A percentile compares a stretch with the other conserved stretches of the same genome.
Conservation (phyloP, 2,797 vertebrate genomes). For the Microctenopoma lineatum region DNA sequence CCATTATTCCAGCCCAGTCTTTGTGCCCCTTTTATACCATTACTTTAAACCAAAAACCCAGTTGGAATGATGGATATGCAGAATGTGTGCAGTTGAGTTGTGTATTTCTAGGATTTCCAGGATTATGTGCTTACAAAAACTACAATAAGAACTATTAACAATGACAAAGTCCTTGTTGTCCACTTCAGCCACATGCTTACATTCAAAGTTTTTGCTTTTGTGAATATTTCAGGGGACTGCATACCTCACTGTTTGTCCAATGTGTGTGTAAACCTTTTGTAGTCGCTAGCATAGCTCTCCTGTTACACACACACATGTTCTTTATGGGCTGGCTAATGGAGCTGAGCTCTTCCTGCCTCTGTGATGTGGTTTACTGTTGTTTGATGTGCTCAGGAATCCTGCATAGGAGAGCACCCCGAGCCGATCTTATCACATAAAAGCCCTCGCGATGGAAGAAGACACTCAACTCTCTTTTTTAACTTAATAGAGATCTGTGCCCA, state of each 20-base stretch:
- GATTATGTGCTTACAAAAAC: background rate
- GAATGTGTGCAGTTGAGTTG: conserved; percentile 44
- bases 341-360: conserved; percentile 78
- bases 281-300: conserved; percentile 70
- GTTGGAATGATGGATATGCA: conserved; percentile 62
- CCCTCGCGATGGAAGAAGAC: conserved; percentile 72
- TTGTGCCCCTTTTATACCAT: conserved; percentile 28
- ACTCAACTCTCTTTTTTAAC: conserved; percentile 77
- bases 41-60: conserved; percentile 40
- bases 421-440: conserved; percentile 83
- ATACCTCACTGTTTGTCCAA: conserved; percentile 62
- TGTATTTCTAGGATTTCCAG: background rate
- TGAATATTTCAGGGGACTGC: conserved; percentile 43
- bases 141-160: conserved; percentile 8
- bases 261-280: conserved; percentile 73
- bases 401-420: conserved; percentile 75
- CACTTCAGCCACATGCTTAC: background rate
- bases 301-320: conserved; percentile 80
- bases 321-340: conserved; percentile 85
- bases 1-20: conserved; percentile 44
- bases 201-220: conserved; percentile 4
- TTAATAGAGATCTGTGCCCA: conserved; percentile 74
- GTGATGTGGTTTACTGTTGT: conserved; percentile 81
- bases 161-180: conserved; percentile 1
- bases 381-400: conserved; percentile 82